These are phyloP conservation scores for Coccyzus lansbergi DNA, from an alignment of 2,797 vertebrate genomes.

Conservation along the genomic window DNA sequence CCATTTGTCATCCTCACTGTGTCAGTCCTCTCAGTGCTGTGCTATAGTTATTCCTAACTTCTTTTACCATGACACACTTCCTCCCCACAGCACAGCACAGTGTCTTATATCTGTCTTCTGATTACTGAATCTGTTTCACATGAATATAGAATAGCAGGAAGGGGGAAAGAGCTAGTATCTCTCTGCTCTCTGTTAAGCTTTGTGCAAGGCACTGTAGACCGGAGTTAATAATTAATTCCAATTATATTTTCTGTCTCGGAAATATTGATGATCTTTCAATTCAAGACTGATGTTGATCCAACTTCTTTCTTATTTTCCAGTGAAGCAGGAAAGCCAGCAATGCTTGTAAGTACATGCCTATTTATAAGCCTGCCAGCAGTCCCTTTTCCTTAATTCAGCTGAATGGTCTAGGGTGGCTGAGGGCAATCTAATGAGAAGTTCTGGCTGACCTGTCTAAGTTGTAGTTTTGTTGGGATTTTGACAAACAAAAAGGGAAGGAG, in stretches of 20 bases:
- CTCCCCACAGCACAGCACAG: not conserved
- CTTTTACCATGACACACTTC: not conserved
- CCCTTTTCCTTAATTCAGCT: constrained; percentile 14
- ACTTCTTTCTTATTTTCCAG: not conserved
- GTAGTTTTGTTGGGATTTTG: not conserved
- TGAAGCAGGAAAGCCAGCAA: not conserved
- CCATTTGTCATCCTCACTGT: accelerated
- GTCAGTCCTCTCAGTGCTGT: not conserved
- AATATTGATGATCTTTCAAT: not conserved
- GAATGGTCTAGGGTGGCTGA: not conserved
- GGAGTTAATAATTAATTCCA: constrained; percentile 7
- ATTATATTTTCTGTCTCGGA: not conserved
- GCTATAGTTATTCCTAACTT: not conserved
- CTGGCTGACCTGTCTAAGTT: not conserved
- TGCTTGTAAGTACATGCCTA: not conserved
- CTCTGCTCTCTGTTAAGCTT: not conserved
- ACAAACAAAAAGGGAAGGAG: not conserved
- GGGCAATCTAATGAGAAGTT: not conserved
- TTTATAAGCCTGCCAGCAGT: constrained; percentile 13
- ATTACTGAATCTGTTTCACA: not conserved
- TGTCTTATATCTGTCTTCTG: not conserved
- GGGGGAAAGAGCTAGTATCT: not conserved
- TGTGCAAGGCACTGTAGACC: not conserved
- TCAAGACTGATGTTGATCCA: not conserved
- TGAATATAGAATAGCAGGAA: not conserved